Evolutionary conservation across 2,888 invertebrate genomes (phyloP), one percentile per base, ranked within the genome.

Genomic region (Tortricodes alternella): DNA sequence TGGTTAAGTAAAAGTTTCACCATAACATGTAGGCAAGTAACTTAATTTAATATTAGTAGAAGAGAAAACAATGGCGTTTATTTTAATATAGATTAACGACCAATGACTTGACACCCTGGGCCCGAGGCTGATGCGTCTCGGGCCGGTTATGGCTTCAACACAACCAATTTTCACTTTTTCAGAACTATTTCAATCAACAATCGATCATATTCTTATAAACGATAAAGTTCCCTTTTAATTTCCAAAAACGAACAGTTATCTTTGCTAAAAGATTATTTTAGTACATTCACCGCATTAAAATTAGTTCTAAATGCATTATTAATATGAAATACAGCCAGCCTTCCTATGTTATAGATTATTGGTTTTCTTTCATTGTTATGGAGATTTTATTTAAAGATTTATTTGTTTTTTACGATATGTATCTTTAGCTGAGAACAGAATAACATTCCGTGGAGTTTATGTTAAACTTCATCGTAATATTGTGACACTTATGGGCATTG

Each of bases 61-160:
- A 76, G 79, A 75, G 68, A 79, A 89, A 88, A 91, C 88, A 90
- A 89, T 84, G 83, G 78, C 72, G 69, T 81, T 80, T 82, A 89
- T 90, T 90, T 87, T 80, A 88, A 89, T 89, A 87, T 87, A 87
- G 82, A 90, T 89, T 87, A 89, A 85, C 82, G 77, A 80, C 74
- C 79, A 70, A 87, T 89, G 89, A 89, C 89, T 89, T 86, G 87
- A 88, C 89, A 85, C 82, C 83, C 71, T 62, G 66, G 64, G 65
- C 74, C 65, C 72, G 77, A 75, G 78, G 78, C 68, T 66, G 59
- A 65, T 65, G 67, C 65, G 68, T 65, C 63, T 65, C 61, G 59
- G 64, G 62, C 64, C 62, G 64, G 59, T 66, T 65, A 58, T 59
- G 55, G 46, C 59, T 58, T 38, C 41, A 37, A 57, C 35, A 32